Evolutionary conservation across 2,113 vertebrate genomes (phyloP).

Genomic region (Tiliqua scincoides): DNA sequence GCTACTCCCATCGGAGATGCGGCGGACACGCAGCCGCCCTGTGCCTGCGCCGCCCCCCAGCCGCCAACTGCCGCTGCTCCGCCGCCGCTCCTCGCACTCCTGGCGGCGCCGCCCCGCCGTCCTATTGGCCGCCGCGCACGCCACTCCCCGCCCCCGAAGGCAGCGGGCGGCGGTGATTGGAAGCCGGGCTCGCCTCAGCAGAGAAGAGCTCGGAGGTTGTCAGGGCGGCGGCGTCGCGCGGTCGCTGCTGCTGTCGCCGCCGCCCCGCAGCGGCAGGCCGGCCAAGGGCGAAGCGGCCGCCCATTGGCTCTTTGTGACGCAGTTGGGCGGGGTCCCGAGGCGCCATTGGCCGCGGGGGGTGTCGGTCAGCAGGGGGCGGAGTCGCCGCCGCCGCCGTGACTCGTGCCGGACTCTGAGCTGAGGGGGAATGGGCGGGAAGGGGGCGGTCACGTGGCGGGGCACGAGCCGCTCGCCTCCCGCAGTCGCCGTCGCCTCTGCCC

Average conservation of each 20-base stretch:
- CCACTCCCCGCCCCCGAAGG: neutral
- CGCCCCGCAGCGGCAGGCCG: fast-evolving
- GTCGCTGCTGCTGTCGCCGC: neutral
- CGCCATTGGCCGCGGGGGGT: fast-evolving
- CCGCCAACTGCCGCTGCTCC: neutral
- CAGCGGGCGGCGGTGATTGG: conserved; percentile 21
- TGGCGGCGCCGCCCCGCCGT: neutral
- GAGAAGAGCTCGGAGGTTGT: neutral
- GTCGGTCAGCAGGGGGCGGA: neutral
- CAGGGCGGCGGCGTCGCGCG: neutral
- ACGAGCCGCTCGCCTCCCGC: too few relatives aligned
- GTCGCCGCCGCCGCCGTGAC: neutral
- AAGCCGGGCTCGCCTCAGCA: fast-evolving
- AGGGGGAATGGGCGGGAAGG: fast-evolving
- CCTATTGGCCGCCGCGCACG: conserved; percentile 23
- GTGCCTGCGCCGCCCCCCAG: neutral
- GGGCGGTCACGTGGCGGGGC: neutral
- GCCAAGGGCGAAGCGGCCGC: fast-evolving
- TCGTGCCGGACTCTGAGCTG: neutral
- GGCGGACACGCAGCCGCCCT: neutral
- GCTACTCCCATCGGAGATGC: neutral
- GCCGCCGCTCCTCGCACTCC: neutral
- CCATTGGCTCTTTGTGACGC: neutral
- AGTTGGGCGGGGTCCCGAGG: fast-evolving
- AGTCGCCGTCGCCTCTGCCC: too few relatives aligned